These are phyloP conservation scores for Xanthorhoe designata DNA, from an alignment of 2,888 invertebrate species.

Conservation along the genomic window DNA sequence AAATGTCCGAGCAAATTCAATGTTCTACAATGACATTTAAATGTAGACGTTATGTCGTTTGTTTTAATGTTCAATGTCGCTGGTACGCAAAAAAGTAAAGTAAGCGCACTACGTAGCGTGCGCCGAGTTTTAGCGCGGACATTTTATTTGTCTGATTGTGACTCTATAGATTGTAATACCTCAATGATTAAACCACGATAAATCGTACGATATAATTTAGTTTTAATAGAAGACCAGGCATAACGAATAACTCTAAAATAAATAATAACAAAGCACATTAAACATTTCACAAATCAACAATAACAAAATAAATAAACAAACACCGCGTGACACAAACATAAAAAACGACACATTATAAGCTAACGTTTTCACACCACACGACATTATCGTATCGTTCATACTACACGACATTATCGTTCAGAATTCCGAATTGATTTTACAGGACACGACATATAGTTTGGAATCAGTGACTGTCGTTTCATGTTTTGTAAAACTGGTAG, in stretches of 20 bases:
- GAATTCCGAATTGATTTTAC: not conserved
- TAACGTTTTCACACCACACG: conserved; percentile 1
- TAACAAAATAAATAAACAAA: conserved; percentile 14
- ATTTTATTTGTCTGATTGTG: too few species aligned
- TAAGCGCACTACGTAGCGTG: too few species aligned
- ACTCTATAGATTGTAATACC: too few species aligned
- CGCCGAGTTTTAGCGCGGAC: too few species aligned
- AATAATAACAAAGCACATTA: conserved; percentile 32
- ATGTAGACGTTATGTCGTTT: too few species aligned
- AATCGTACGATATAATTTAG: not conserved
- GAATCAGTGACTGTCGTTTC: too few species aligned
- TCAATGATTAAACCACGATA: not conserved
- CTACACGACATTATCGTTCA: not conserved
- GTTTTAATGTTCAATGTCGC: too few species aligned
- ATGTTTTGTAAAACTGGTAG: too few species aligned
- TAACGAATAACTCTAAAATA: conserved; percentile 21
- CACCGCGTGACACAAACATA: not conserved
- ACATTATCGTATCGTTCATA: not conserved
- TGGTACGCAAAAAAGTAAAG: too few species aligned
- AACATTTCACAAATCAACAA: conserved; percentile 25
- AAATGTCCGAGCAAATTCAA: too few species aligned
- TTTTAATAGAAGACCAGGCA: conserved; percentile 4
- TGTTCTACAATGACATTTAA: too few species aligned
- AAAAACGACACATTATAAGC: conserved; percentile 17
- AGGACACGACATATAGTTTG: not conserved